Conservation (phyloP, 2,113 vertebrate species). For the Thamnophis sirtalis region DNA sequence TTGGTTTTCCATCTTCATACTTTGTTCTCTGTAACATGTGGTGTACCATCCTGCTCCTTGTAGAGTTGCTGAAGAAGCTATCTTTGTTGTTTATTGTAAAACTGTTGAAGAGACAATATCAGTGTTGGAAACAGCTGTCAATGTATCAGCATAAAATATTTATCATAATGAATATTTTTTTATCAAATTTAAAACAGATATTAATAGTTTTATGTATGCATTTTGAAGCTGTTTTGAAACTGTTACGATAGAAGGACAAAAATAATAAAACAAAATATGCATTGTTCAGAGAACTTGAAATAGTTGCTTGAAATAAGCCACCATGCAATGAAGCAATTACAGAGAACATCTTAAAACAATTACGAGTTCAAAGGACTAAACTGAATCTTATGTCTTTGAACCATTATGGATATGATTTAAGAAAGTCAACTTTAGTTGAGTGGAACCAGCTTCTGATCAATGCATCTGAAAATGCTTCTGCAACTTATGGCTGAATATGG, state of each 20-base stretch:
- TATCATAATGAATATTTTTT: background rate
- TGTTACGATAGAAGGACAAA: background rate
- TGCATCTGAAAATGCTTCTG: background rate
- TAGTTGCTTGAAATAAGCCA: background rate
- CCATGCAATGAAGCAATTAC: background rate
- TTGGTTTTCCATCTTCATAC: slow-evolving; percentile 95
- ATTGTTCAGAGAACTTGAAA: background rate
- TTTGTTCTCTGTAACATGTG: slow-evolving; percentile 96
- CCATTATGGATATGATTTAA: background rate
- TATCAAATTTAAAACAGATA: background rate
- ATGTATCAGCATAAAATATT: background rate
- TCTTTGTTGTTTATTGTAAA: slow-evolving; percentile 97
- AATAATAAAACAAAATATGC: background rate
- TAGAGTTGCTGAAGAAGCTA: slow-evolving; percentile 98
- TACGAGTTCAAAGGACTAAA: background rate
- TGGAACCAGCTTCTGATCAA: background rate
- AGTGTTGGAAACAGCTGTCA: slow-evolving; percentile 18
- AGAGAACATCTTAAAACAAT: background rate
- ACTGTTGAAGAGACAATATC: slow-evolving; percentile 64
- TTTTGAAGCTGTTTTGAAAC: background rate
- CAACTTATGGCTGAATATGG: background rate
- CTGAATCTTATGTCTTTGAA: background rate
- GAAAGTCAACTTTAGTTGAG: background rate
- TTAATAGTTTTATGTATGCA: background rate
- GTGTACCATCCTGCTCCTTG: slow-evolving; percentile 94